phyloP scores from a whole-genome alignment of 2,797 vertebrate genomes.

The Thripadectes ignobilis region DNA sequence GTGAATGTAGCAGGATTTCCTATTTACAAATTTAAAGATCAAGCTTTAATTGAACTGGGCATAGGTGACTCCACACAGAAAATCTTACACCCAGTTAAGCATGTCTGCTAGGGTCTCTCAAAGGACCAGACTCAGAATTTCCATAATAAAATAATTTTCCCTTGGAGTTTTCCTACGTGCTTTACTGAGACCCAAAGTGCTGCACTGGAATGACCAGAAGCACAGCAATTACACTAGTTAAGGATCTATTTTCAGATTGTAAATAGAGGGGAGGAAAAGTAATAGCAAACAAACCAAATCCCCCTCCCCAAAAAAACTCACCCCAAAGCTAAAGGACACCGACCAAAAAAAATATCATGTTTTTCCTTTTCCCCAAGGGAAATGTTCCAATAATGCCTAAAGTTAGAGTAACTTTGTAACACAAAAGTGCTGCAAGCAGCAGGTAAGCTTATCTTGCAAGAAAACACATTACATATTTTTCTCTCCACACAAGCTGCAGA shows the following conservation, averaged over 20 bases:
- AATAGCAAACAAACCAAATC: background rate
- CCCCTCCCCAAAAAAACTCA: rapidly evolving
- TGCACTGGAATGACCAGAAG: background rate
- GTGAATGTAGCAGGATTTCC: background rate
- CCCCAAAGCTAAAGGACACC: background rate
- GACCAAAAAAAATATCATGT: background rate
- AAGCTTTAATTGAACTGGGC: background rate
- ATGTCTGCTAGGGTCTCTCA: background rate
- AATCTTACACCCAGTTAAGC: background rate
- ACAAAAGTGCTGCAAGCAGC: background rate
- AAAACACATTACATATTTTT: background rate
- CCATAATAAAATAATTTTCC: slow-evolving; percentile 1
- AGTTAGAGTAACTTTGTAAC: background rate
- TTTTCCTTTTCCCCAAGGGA: background rate
- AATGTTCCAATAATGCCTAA: background rate
- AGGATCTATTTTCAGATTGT: background rate
- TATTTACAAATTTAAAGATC: background rate
- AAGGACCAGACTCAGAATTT: background rate
- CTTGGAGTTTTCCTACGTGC: background rate
- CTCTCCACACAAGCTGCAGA: background rate
- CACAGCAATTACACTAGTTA: background rate
- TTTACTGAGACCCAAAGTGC: background rate
- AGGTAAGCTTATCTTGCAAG: background rate
- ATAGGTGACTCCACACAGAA: background rate
- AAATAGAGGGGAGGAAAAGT: background rate